Base-by-base conservation (phyloP, 1,140 invertebrate genomes). In the Archivesica marissinica region DNA sequence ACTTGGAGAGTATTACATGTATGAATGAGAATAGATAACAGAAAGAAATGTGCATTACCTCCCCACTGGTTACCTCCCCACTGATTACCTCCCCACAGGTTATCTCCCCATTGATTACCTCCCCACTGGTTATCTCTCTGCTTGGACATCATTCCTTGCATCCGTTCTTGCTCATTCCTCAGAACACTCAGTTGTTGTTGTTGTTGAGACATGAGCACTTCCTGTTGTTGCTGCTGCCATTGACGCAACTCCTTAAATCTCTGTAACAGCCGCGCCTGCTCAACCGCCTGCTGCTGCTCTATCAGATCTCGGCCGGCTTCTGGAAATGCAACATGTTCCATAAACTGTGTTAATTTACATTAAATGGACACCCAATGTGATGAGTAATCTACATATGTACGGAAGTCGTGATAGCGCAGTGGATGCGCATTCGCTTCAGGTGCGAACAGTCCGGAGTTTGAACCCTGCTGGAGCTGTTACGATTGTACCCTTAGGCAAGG, bases 191-290 rank as follows among this genome's bases (percentile, higher is more conserved):
- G 86, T 81, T 93, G 92, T 59, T 89, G 66, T 33, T 93, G 88
- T 52, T 93, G 92, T 72, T 93, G 92, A 54, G 86, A 86, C 89
- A 93, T 93, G 17, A 93, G 80, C 78, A 88, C 85, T 50, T 92
- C 88, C 76, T 93, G 91, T 83, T 93, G 92, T 68, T 93, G 89
- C 38, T 90, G 87, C 50, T 93, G 92, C 88, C 89, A 88, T 25
- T 90, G 87, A 9, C 92, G 88, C 15, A 93, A 87, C 64, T 92
- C 90, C 56, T 91, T 91, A 76, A 93, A 93, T 25, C 89, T 79
- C 38, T 93, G 87, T 30, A 93, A 85, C 20, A 93, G 59, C 7
- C 88, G 80, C 1, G 88, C 86, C 77, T 93, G 92, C 52, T 92
- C 92, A 39, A 82, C 85, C 0, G 88, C 88, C 66, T 92, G 91